These are phyloP conservation scores for Seira sanloemensis DNA, from an alignment of 2,888 invertebrate genomes.

Conservation along the genomic window DNA sequence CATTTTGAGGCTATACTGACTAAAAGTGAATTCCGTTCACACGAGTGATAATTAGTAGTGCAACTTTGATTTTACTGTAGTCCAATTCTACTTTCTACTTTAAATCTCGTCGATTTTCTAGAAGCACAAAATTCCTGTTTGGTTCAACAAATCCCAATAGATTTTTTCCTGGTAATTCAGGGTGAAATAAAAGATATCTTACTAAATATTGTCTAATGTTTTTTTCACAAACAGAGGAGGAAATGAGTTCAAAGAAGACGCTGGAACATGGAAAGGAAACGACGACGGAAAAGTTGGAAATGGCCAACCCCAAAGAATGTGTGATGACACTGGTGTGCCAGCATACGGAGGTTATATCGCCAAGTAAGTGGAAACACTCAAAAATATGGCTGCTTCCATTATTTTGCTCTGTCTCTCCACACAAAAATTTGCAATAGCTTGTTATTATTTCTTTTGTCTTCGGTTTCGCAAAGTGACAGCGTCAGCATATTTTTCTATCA, in stretches of 20 bases:
- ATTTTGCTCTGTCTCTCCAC: background rate
- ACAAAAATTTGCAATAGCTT: background rate
- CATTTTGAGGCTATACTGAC: too few relatives aligned
- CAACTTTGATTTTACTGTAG: too few relatives aligned
- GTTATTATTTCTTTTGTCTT: background rate
- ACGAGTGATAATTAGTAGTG: too few relatives aligned
- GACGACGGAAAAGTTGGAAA: slow-evolving; percentile 98
- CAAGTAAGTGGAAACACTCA: slow-evolving; percentile 78
- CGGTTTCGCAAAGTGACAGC: too few relatives aligned
- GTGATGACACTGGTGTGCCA: slow-evolving; percentile 88
- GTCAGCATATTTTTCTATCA: too few relatives aligned
- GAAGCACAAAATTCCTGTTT: too few relatives aligned
- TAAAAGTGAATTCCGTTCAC: too few relatives aligned
- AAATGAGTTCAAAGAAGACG: slow-evolving; percentile 94
- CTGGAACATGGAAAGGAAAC: slow-evolving; percentile 98
- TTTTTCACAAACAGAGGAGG: slow-evolving; percentile 78
- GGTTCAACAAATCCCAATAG: too few relatives aligned
- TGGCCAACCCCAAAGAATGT: slow-evolving; percentile 96
- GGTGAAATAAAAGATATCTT: too few relatives aligned
- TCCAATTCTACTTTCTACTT: too few relatives aligned
- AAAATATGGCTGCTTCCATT: slow-evolving; percentile 6
- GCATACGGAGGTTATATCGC: slow-evolving; percentile 96
- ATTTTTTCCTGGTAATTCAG: too few relatives aligned
- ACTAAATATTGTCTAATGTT: background rate
- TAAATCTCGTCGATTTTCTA: too few relatives aligned